Percentiles rank a stretch among this genome's conserved stretches.
phyloP scores from a whole-genome alignment of 2,888 invertebrate genomes.

The Ectemnius lituratus region DNA sequence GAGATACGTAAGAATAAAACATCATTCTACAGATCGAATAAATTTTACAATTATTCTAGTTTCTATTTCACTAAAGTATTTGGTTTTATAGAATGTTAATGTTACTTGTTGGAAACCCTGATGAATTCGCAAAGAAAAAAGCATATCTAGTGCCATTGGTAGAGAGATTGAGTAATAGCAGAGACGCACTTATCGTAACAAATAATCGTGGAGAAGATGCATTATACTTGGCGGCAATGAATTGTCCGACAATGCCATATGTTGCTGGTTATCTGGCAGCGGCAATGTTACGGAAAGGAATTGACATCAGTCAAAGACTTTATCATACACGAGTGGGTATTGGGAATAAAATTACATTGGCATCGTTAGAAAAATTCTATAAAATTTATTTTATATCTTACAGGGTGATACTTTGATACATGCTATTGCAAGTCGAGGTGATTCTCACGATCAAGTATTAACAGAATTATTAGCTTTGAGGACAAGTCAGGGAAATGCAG shows the following conservation, averaged over 20 bases:
- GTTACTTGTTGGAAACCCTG: constrained; percentile 67
- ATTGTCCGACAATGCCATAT: constrained; percentile 66
- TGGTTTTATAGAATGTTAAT: constrained; percentile 62
- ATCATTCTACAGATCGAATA: neutral
- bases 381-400: neutral
- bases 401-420: constrained; percentile 72
- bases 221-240: constrained; percentile 69
- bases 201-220: constrained; percentile 70
- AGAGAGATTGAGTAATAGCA: constrained; percentile 62
- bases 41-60: too few species aligned
- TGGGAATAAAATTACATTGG: neutral
- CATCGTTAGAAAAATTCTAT: too few species aligned
- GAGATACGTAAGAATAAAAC: constrained; percentile 68
- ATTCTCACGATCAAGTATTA: constrained; percentile 62
- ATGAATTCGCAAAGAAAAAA: constrained; percentile 61
- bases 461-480: constrained; percentile 67
- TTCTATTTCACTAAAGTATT: neutral
- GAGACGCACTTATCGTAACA: constrained; percentile 57
- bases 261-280: constrained; percentile 70
- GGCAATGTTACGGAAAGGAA: constrained; percentile 63
- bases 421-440: constrained; percentile 66
- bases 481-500: constrained; percentile 61
- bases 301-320: constrained; percentile 64
- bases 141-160: constrained; percentile 69
- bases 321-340: constrained; percentile 64